Evolutionary conservation across 2,797 vertebrate genomes (phyloP).

Genomic region (Poecilia velifera): DNA sequence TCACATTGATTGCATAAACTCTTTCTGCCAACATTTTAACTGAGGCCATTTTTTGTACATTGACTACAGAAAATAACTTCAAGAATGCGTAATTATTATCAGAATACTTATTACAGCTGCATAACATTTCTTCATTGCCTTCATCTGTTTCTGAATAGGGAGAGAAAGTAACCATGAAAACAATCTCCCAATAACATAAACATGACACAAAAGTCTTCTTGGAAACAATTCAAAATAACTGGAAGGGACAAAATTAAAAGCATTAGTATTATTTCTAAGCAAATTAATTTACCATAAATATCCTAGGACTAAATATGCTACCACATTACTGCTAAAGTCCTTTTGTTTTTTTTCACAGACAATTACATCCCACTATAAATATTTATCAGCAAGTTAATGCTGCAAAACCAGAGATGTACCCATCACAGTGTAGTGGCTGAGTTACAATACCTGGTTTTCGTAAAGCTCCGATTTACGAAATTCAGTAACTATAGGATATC

Average conservation of each 20-base stretch:
- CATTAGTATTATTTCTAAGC: background rate
- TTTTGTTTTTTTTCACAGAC: background rate
- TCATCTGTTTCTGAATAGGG: background rate
- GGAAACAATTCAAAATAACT: background rate
- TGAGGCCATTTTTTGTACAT: background rate
- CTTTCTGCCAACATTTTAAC: background rate
- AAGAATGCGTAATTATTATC: background rate
- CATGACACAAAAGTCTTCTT: background rate
- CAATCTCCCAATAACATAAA: background rate
- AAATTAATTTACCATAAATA: background rate
- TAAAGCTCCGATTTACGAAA: background rate
- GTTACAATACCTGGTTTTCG: background rate
- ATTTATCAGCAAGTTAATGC: background rate
- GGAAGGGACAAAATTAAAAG: background rate
- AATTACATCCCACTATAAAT: background rate
- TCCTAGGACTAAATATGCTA: background rate
- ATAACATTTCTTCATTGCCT: background rate
- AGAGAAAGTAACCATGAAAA: background rate
- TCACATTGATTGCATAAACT: background rate
- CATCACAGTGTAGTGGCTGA: background rate
- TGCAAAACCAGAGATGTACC: background rate
- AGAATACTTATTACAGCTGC: background rate
- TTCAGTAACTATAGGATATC: slow-evolving; percentile 17
- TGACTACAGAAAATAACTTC: background rate
- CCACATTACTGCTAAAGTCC: too few relatives aligned